Base-by-base conservation (phyloP, 2,888 invertebrate genomes). In the Agrilus cyanescens region DNA sequence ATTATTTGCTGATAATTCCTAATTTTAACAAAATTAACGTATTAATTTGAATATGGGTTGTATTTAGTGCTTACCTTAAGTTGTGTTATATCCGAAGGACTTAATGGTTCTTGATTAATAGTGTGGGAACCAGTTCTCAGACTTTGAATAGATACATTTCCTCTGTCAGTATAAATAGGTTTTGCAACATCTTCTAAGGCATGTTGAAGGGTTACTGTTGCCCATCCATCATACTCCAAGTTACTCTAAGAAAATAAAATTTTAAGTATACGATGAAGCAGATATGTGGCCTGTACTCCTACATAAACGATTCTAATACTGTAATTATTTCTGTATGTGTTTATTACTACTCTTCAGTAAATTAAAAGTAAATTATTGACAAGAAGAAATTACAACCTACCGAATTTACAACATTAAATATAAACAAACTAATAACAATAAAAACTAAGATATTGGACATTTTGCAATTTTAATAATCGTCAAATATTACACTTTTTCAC, bases 141-240 rank as follows among this genome's bases (percentile, higher is more conserved):
- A 58, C 83, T 85, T 39, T 81, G 78, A 40, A 86, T 70, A 2
- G 79, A 74, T 40, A 85, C 71, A 58, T 76, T 82, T 7, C 84
- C 85, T 42, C 86, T 71, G 39, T 78, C 73, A 25, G 74, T 73
- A 56, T 75, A 85, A 43, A 73, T 68, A 1, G 73, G 70, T 32
- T 64, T 54, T 6, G 68, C 63, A n/a, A 65, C 64, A 50, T 66
- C 60, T 12, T 78, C 73, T 38, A 85, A 58, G 2, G 79, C 73
- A 61, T 87, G 86, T 54, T 76, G 75, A 46, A 87, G 65, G 60
- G 78, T 77, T 51, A 86, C 74, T 47, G 75, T 77, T 14, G 85
- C 61, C 75, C 81, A 82, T 25, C 82, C 80, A 65, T 86, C 85
- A 56, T 81, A 81, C 57, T 86, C 85, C 48, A 85, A 61, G 53